phyloP scores from a whole-genome alignment of 2,113 vertebrate genomes.

The Colinus virginianus region DNA sequence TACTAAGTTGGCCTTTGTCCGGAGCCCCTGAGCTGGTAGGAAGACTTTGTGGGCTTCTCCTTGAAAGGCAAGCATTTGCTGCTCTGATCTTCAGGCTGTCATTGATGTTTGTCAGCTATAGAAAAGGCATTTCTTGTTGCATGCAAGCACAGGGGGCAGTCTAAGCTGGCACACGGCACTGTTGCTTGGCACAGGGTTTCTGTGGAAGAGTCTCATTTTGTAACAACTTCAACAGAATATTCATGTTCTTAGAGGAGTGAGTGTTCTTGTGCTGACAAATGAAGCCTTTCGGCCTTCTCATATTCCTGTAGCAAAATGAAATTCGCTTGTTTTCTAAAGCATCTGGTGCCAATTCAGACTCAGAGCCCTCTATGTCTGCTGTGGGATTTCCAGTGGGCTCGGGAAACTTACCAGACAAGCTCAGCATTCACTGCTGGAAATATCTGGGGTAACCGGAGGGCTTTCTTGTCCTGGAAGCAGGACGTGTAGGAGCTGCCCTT shows the following conservation, averaged over 20 bases:
- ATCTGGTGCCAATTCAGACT: conserved; percentile 51
- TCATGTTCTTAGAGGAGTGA: conserved; percentile 24
- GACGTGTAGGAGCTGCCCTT: conserved; percentile 33
- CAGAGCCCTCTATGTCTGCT: conserved; percentile 56
- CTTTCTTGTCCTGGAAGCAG: conserved; percentile 59
- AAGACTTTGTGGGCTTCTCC: background rate
- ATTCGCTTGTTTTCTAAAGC: conserved; percentile 41
- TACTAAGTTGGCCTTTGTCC: conserved; percentile 7
- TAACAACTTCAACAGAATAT: conserved; percentile 16
- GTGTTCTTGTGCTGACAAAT: conserved; percentile 49
- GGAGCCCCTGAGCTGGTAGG: background rate
- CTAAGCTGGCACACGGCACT: background rate
- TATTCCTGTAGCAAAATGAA: conserved; percentile 43
- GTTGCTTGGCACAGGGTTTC: conserved; percentile 10
- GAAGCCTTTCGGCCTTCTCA: conserved; percentile 14
- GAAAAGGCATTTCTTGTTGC: conserved; percentile 3
- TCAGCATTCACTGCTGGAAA: conserved; percentile 45
- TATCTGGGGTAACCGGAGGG: conserved; percentile 33
- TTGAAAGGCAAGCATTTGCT: background rate
- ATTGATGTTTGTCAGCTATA: background rate
- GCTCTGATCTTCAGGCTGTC: background rate
- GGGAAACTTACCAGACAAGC: conserved; percentile 56
- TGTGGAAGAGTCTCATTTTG: conserved; percentile 31
- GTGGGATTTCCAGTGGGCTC: conserved; percentile 5
- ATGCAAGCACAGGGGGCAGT: background rate